phyloP scores from a whole-genome alignment of 2,797 vertebrate species.

The Heteromormyrus szaboi region DNA sequence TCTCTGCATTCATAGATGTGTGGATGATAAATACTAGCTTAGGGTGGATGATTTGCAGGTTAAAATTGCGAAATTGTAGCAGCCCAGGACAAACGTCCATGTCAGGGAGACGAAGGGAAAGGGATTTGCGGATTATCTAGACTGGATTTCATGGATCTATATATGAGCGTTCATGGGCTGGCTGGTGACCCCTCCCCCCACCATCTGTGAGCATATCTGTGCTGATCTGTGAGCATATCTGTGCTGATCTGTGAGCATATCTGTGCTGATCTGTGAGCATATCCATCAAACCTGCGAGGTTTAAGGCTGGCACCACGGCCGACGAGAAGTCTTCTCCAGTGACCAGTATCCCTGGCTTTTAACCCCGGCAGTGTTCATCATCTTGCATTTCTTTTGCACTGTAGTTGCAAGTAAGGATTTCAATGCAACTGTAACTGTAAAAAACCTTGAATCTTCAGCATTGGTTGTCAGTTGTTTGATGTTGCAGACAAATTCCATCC shows the following conservation, averaged over 20 bases:
- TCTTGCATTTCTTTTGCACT: neutral
- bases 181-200: neutral
- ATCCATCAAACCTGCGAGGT: neutral
- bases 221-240: neutral
- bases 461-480: neutral
- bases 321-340: neutral
- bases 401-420: neutral
- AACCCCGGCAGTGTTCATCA: neutral
- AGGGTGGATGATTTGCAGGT: neutral
- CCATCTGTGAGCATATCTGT: no score
- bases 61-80: neutral
- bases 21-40: neutral
- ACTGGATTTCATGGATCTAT: neutral
- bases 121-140: slow-evolving; percentile 3
- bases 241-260: neutral
- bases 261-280: neutral
- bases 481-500: neutral
- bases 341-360: neutral
- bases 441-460: neutral
- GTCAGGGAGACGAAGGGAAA: neutral
- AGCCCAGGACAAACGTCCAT: neutral
- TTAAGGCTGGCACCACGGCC: neutral
- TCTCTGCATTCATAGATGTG: neutral
- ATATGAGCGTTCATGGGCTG: neutral
- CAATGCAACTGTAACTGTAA: neutral